Conservation (phyloP, 2,113 vertebrate species). For the Alectura lathami region DNA sequence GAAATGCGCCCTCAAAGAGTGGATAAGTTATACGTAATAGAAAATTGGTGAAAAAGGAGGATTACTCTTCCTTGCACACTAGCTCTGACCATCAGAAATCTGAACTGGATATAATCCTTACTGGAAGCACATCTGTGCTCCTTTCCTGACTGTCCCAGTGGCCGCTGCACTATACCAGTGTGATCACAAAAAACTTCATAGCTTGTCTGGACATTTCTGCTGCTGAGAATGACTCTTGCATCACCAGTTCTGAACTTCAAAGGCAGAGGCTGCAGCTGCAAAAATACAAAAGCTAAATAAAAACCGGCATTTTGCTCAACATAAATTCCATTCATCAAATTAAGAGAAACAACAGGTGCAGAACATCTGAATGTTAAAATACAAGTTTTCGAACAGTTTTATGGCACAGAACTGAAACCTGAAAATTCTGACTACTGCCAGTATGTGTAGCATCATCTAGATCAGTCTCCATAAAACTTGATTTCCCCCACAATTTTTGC, state of each 20-base stretch:
- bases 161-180: slow-evolving; percentile 76
- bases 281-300: neutral
- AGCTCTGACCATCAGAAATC: slow-evolving; percentile 63
- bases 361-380: neutral
- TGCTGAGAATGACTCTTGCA: neutral
- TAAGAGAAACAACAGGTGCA: neutral
- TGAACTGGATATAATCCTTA: slow-evolving; percentile 74
- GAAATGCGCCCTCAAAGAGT: slow-evolving; percentile 75
- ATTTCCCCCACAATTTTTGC: neutral
- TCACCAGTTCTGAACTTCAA: neutral
- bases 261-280: neutral
- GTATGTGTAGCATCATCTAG: neutral
- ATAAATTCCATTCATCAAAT: neutral
- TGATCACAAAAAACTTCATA: slow-evolving; percentile 67
- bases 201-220: slow-evolving; percentile 62
- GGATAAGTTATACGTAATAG: slow-evolving; percentile 72
- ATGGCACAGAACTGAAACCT: neutral
- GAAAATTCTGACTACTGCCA: neutral
- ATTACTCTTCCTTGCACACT: slow-evolving; percentile 66
- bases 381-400: neutral
- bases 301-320: neutral
- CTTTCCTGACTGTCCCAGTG: slow-evolving; percentile 55
- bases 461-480: neutral
- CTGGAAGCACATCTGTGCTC: slow-evolving; percentile 70
- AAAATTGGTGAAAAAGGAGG: slow-evolving; percentile 66